These are phyloP conservation scores for Andricus quercusramuli DNA, from an alignment of 2,888 invertebrate genomes.

Conservation along the genomic window DNA sequence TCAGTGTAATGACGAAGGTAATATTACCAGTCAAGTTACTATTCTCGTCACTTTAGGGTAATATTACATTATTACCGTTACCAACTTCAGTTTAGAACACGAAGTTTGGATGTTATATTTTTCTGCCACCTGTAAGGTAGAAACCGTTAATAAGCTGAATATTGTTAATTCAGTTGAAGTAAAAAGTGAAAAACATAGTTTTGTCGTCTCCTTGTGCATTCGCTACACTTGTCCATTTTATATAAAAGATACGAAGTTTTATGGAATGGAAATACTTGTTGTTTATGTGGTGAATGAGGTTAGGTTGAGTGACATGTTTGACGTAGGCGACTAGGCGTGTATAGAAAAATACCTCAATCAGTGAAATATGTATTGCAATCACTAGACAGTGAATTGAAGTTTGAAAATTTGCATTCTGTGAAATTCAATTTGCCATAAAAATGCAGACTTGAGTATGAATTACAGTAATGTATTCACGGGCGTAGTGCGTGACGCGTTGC, in stretches of 20 bases:
- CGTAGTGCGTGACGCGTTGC: neutral
- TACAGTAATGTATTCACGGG: constrained; percentile 1
- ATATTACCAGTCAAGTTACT: too few relatives aligned
- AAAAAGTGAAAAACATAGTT: constrained; percentile 7
- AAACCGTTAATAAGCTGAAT: neutral
- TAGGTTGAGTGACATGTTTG: constrained; percentile 19
- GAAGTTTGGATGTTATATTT: neutral
- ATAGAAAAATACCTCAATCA: neutral
- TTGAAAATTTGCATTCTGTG: neutral
- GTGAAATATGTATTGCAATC: neutral
- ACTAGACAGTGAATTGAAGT: neutral
- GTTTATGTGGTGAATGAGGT: constrained; percentile 5
- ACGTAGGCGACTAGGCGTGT: constrained; percentile 6
- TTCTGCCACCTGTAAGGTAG: neutral
- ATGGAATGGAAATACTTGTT: neutral
- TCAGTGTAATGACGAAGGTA: too few relatives aligned
- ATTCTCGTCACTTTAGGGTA: too few relatives aligned
- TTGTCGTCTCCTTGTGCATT: neutral
- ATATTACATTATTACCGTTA: too few relatives aligned
- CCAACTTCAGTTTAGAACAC: too few relatives aligned
- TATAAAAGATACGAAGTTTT: neutral
- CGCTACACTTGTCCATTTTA: neutral
- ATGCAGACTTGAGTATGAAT: neutral
- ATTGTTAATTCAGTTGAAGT: neutral
- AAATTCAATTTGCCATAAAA: neutral